Conservation (phyloP, 1,140 invertebrate genomes). For the Pseudomyrmex gracilis region DNA sequence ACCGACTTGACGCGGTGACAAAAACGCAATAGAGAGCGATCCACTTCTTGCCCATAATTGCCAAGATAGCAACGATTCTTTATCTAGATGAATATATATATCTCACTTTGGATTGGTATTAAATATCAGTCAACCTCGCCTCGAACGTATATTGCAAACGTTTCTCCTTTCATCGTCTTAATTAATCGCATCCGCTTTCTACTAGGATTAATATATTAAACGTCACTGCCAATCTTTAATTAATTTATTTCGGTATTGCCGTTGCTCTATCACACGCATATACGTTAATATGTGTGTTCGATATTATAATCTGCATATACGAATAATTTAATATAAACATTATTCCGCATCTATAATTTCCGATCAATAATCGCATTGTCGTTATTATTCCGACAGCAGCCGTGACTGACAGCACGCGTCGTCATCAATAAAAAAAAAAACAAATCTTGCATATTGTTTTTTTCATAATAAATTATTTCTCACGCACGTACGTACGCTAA, state of each 20-base stretch:
- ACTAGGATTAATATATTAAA: neutral
- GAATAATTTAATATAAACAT: conserved; percentile 1
- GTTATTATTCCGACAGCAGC: neutral
- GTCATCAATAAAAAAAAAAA: neutral
- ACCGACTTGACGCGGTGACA: neutral
- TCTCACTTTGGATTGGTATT: neutral
- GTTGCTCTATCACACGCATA: conserved; percentile 12
- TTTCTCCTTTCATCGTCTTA: conserved; percentile 47
- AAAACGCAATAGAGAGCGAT: conserved; percentile 23
- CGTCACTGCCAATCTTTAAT: conserved; percentile 20
- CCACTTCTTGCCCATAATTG: conserved; percentile 41
- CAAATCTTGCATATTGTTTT: no score
- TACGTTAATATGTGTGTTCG: neutral
- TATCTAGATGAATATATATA: conserved; percentile 32
- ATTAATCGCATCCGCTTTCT: conserved; percentile 50
- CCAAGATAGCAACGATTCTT: neutral
- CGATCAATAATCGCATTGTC: conserved; percentile 7
- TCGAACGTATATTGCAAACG: conserved; percentile 3
- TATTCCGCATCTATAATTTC: conserved; percentile 2
- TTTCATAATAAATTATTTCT: no score
- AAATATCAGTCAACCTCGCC: conserved; percentile 31
- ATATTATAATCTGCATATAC: neutral
- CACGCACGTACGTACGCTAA: no score
- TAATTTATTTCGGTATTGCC: conserved; percentile 29
- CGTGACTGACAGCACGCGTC: neutral